Base-by-base conservation (phyloP, 1,140 invertebrate species). In the Ooceraea biroi region DNA sequence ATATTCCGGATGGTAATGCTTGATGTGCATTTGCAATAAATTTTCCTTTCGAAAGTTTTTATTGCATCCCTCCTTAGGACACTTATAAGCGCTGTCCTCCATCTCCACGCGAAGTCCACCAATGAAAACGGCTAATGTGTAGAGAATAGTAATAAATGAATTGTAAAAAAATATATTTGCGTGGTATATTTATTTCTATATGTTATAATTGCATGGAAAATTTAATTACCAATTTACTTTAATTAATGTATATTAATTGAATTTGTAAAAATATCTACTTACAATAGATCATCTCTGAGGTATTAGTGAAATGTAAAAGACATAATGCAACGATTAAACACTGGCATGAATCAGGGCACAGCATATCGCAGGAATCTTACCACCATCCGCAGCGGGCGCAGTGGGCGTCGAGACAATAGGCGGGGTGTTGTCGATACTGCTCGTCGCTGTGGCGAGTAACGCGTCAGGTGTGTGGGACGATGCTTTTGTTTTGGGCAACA, bases 1-100 rank as follows among this genome's bases (percentile, higher is more conserved):
- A 85, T 97, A 95, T 85, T 98, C 97, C 1, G 96, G 96, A 94
- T 98, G 98, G 91, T 98, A 98, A 93, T 98, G 97, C 88, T 98
- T 98, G n/a, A 98, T 97, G 89, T 98, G 98, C 96, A 98, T 98
- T 92, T 97, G 96, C 1, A 98, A 94, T 36, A 98, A 95, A 88
- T 97, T 98, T 90, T 98, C 97, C 91, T 98, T 98, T 22, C 98
- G 95, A 92, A 98, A 99, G 83, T 96, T 97, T 94, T 99, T 99
- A 14, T 95, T 96, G 91, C 98, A 99, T 5, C 96, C 96, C 73
- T 97, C 96, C 72, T 97, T 97, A 0, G 97, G 97, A 93, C 98
- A 99, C 30, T 96, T 96, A 58, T 97, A 96, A 11, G 96, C 94
- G 88, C 96, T 96, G 50, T 97, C 96, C 66, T 97, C 95, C 77